Evolutionary conservation across 1,140 invertebrate species (phyloP).

Genomic region (Pseudobourletiella spinata): DNA sequence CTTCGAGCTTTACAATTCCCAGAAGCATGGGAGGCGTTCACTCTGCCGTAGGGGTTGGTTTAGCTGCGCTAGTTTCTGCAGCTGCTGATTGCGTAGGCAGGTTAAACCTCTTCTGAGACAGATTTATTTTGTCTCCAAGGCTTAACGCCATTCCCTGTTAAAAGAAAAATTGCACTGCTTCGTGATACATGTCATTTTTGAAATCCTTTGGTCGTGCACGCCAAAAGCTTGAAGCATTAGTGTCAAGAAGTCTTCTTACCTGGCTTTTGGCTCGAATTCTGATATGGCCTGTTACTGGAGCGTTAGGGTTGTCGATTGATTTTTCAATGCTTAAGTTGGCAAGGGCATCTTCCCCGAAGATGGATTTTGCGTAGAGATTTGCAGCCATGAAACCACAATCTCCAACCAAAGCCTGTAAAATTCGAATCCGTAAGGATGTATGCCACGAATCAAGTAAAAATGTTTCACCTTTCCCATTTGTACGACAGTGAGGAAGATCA

Average conservation of each 20-base stretch:
- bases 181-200: background rate
- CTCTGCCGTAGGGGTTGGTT: background rate
- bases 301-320: constrained; percentile 72
- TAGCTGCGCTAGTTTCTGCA: constrained; percentile 2
- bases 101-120: constrained; percentile 63
- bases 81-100: constrained; percentile 17
- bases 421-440: background rate
- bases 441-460: no score
- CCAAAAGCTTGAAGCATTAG: constrained; percentile 13
- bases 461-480: no score
- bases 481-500: no score
- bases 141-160: constrained; percentile 90
- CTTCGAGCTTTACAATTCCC: background rate
- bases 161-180: constrained; percentile 15
- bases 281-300: constrained; percentile 90
- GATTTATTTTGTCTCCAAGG: constrained; percentile 92
- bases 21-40: background rate
- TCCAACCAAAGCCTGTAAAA: constrained; percentile 68
- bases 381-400: constrained; percentile 99
- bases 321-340: constrained; percentile 98
- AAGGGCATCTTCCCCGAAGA: constrained; percentile 97
- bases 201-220: constrained; percentile 6
- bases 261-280: constrained; percentile 96
- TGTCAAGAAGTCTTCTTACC: constrained; percentile 49
- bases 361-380: constrained; percentile 97